A percentile compares a stretch with the other conserved stretches of the same genome.
phyloP scores from a whole-genome alignment of 2,113 vertebrate genomes.

The Python bivittatus region DNA sequence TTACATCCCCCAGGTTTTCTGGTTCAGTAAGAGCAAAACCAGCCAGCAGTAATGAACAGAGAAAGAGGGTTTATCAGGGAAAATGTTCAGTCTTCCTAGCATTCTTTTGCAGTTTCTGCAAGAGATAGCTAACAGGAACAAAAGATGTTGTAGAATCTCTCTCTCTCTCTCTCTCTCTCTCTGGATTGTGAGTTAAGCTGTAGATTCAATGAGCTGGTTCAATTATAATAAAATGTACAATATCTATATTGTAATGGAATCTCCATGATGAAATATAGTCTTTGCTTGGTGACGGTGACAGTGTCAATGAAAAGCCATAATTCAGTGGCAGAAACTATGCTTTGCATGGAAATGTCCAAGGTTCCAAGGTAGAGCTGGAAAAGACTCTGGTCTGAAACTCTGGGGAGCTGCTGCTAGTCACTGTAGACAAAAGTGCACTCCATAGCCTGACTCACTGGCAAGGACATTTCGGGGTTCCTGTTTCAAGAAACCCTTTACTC shows the following conservation, averaged over 20 bases:
- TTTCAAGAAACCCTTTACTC: not conserved
- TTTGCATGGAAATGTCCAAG: not conserved
- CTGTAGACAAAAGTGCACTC: not conserved
- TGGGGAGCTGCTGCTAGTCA: not conserved
- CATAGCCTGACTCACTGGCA: not conserved
- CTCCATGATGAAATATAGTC: slow-evolving; percentile 1
- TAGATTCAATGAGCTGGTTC: slow-evolving; percentile 68
- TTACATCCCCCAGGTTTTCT: not conserved
- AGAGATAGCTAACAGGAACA: slow-evolving; percentile 68
- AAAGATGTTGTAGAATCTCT: slow-evolving; percentile 58
- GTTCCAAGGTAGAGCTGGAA: not conserved
- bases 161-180: slow-evolving; percentile 51
- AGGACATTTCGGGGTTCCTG: not conserved
- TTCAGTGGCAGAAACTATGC: not conserved
- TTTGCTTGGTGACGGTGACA: not conserved
- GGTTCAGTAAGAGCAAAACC: not conserved
- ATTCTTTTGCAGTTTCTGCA: slow-evolving; percentile 61
- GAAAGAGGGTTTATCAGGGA: slow-evolving; percentile 64
- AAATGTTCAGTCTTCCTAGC: slow-evolving; percentile 83
- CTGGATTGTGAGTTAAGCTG: slow-evolving; percentile 63
- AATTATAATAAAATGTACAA: slow-evolving; percentile 68
- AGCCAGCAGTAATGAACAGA: slow-evolving; percentile 29
- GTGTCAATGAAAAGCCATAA: not conserved
- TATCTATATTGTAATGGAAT: slow-evolving; percentile 68
- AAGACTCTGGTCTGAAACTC: not conserved